Evolutionary conservation across 2,797 vertebrate species (phyloP), one percentile per base, ranked within the genome.

Genomic region (Premnoplex brunnescens): DNA sequence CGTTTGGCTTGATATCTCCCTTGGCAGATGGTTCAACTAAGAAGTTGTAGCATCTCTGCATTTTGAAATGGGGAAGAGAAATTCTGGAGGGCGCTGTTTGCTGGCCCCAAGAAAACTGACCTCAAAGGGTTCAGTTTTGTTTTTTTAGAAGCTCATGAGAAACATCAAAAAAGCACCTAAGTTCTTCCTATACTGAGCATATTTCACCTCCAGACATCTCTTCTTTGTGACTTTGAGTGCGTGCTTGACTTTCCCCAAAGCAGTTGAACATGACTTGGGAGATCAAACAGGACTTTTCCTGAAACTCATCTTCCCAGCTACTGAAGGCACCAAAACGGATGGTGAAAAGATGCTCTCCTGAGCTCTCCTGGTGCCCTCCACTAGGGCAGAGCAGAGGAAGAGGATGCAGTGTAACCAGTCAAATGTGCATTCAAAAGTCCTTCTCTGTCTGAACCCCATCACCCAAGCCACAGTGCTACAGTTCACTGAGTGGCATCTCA

Each of bases 21-120:
- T 88, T 44, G 81, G 73, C 71, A 91, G 83, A 94, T 90, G 74
- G 88, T 85, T 93, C 63, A 79, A 41, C 36, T 37, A 46, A 78
- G 54, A 84, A 85, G 63, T 56, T 88, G 52, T 27, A 91, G 51
- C 34, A 88, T 62, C 62, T 75, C 60, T 62, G 39, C 39, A 21
- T 71, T 95, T 95, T 84, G 49, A 82, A 89, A 46, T 20, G n/a
- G 27, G 19, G 34, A 92, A 44, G 4, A 68, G 36, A 71, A 63
- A 82, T 73, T 32, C 49, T 32, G 32, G 71, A 93, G 11, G 55
- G 24, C 43, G 32, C 59, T 63, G 41, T 67, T 84, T 56, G 21
- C 12, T 14, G 7, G 43, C 39, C 49, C 68, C 32, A 8, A 81
- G 67, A 78, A 90, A 90, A 88, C 0, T 27, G 30, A 92, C 63